Percentiles rank a stretch among this genome's conserved stretches.
phyloP scores from a whole-genome alignment of 2,888 invertebrate species.

The Elysia crispata region DNA sequence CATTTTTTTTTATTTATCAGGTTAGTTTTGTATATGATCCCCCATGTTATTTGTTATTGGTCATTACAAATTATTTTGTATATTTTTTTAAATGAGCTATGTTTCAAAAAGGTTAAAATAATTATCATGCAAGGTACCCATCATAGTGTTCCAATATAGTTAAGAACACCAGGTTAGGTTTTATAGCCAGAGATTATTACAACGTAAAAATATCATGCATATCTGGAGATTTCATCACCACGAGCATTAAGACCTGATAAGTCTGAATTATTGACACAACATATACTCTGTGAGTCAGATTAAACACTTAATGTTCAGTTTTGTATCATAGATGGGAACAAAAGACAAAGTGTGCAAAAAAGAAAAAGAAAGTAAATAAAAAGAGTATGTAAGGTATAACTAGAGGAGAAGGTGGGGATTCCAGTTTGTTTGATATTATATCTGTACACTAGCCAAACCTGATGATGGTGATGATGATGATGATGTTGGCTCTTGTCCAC shows the following conservation, averaged over 20 bases:
- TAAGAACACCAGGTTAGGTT: neutral
- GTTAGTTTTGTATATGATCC: too few species aligned
- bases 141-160: neutral
- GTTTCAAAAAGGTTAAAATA: neutral
- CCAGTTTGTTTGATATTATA: neutral
- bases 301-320: too few species aligned
- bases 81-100: neutral
- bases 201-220: too few species aligned
- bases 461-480: conserved; percentile 36
- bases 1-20: too few species aligned
- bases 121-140: neutral
- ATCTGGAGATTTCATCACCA: too few species aligned
- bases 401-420: neutral
- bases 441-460: conserved; percentile 5
- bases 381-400: too few species aligned
- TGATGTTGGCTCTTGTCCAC: conserved; percentile 24
- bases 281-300: too few species aligned
- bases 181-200: neutral
- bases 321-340: too few species aligned
- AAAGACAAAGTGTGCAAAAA: too few species aligned
- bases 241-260: too few species aligned
- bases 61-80: neutral
- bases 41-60: neutral
- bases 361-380: too few species aligned
- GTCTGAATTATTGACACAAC: too few species aligned